Evolutionary conservation across 2,113 vertebrate genomes (phyloP).

Genomic region (Thunnus thynnus): DNA sequence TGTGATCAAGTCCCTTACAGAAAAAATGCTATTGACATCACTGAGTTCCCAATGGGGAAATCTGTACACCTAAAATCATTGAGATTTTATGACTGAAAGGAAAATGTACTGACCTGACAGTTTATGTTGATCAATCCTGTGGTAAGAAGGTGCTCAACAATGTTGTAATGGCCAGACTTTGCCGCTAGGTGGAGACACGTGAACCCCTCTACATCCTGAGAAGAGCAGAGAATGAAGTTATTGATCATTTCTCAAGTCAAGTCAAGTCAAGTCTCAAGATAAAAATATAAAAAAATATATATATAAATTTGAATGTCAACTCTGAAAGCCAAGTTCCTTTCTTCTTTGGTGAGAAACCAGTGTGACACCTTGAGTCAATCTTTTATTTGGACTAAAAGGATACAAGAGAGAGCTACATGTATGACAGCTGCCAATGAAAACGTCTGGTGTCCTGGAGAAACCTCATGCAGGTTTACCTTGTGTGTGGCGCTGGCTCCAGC

Average conservation of each 20-base stretch:
- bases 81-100: not conserved
- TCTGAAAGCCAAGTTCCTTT: not conserved
- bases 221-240: conserved; percentile 19
- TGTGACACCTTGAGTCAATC: not conserved
- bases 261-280: not conserved
- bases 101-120: conserved; percentile 89
- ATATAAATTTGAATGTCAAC: not conserved
- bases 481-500: conserved; percentile 94
- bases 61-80: not conserved
- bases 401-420: too few relatives aligned
- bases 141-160: conserved; percentile 92
- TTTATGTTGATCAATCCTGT: conserved; percentile 92
- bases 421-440: not conserved
- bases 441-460: not conserved
- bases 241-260: not conserved
- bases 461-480: conserved; percentile 85
- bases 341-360: not conserved
- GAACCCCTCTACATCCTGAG: conserved; percentile 95
- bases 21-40: too few relatives aligned
- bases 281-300: not conserved
- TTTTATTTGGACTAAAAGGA: too few relatives aligned
- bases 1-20: too few relatives aligned
- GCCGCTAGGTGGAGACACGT: conserved; percentile 97
- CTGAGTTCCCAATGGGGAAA: too few relatives aligned
- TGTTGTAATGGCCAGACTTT: conserved; percentile 94